These are phyloP conservation scores for Petaurus breviceps DNA, from an alignment of 2,113 vertebrate species.

Conservation along the genomic window DNA sequence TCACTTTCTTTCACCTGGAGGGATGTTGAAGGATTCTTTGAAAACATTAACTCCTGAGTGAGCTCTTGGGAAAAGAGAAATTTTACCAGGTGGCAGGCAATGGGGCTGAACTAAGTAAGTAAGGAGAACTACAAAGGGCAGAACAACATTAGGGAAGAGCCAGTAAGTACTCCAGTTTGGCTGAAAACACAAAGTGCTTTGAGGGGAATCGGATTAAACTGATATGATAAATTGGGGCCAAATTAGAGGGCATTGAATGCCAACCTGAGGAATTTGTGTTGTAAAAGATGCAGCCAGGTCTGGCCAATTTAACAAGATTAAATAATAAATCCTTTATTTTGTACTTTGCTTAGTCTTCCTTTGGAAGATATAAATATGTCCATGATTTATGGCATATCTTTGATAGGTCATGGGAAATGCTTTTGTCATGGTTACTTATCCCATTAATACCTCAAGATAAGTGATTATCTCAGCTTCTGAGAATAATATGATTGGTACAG, in stretches of 20 bases:
- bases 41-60: not conserved
- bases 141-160: not conserved
- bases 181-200: not conserved
- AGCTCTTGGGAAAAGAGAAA: not conserved
- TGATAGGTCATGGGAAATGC: not conserved
- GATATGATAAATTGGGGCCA: not conserved
- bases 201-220: not conserved
- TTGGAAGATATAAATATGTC: not conserved
- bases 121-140: not conserved
- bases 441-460: no score
- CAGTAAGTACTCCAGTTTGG: not conserved
- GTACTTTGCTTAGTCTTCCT: not conserved
- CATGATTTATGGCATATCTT: not conserved
- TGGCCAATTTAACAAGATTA: not conserved
- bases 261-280: not conserved
- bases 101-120: not conserved
- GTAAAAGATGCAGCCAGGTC: not conserved
- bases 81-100: not conserved
- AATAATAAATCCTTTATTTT: not conserved
- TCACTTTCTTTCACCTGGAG: not conserved
- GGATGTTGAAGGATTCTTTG: not conserved
- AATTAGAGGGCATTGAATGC: not conserved
- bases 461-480: no score
- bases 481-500: no score
- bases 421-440: no score